phyloP scores from a whole-genome alignment of 2,797 vertebrate species.

The Austrolebias charrua region DNA sequence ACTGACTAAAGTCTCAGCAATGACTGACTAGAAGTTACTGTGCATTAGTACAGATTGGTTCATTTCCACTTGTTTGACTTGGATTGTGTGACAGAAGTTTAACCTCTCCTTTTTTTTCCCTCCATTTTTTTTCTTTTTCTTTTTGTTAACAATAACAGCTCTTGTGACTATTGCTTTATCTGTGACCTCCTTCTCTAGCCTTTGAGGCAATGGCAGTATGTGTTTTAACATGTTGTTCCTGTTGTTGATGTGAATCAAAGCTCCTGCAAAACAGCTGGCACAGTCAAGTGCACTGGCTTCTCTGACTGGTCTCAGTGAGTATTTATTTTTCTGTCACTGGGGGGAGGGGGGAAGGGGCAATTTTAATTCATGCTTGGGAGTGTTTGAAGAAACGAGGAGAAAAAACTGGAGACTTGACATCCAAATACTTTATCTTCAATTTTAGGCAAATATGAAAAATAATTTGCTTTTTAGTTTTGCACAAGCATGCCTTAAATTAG shows the following conservation, averaged over 20 bases:
- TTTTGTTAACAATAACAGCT: slow-evolving; percentile 89
- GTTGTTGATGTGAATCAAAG: slow-evolving; percentile 99
- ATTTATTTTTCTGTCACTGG: slow-evolving; percentile 75
- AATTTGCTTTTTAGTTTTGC: slow-evolving; percentile 35
- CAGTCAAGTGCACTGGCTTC: slow-evolving; percentile 99
- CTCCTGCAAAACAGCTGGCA: slow-evolving; percentile 99
- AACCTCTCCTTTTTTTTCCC: slow-evolving; percentile 84
- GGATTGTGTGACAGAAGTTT: slow-evolving; percentile 79
- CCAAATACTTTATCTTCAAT: slow-evolving; percentile 16
- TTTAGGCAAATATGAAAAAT: slow-evolving; percentile 20
- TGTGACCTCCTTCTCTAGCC: slow-evolving; percentile 91
- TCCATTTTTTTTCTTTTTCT: slow-evolving; percentile 76
- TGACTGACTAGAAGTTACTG: slow-evolving; percentile 53
- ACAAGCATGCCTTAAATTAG: slow-evolving; percentile 62
- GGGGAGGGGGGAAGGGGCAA: slow-evolving; percentile 70
- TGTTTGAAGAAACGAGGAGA: slow-evolving; percentile 28
- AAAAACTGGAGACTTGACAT: slow-evolving; percentile 11
- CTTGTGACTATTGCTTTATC: slow-evolving; percentile 92
- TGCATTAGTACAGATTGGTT: slow-evolving; percentile 79
- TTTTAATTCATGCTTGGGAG: slow-evolving; percentile 14
- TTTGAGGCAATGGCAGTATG: slow-evolving; percentile 99
- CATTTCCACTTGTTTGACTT: slow-evolving; percentile 66
- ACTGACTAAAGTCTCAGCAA: slow-evolving; percentile 50
- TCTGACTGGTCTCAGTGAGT: slow-evolving; percentile 99
- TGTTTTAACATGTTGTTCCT: slow-evolving; percentile 99